A percentile compares a stretch with the other conserved stretches of the same genome.
phyloP scores from a whole-genome alignment of 2,113 vertebrate genomes.

The Ptyas mucosa region DNA sequence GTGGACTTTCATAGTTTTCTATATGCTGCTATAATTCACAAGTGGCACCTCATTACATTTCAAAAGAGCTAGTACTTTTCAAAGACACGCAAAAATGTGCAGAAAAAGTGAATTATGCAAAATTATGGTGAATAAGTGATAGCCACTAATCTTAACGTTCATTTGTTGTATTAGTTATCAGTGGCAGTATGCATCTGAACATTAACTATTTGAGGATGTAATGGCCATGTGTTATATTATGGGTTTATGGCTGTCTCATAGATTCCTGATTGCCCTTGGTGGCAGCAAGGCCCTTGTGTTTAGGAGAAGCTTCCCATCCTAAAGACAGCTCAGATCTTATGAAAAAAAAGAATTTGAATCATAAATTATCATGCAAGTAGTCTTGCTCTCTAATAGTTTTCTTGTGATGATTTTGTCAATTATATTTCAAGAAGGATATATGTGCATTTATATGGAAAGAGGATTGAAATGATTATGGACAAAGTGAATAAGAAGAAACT shows the following conservation, averaged over 20 bases:
- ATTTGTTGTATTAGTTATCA: neutral
- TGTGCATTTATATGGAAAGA: neutral
- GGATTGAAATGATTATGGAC: neutral
- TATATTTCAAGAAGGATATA: neutral
- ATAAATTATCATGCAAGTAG: neutral
- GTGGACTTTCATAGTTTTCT: neutral
- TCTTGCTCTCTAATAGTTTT: neutral
- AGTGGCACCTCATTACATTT: neutral
- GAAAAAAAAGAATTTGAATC: neutral
- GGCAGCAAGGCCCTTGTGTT: neutral
- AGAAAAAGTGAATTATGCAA: neutral
- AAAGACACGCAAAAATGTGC: neutral
- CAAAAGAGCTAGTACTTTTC: neutral
- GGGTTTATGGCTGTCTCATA: neutral
- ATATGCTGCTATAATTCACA: neutral
- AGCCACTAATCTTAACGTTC: neutral
- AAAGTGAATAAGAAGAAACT: neutral
- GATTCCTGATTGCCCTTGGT: neutral
- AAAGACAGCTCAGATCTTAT: neutral
- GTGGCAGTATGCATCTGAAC: neutral
- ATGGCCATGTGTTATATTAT: neutral
- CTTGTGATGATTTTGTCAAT: neutral
- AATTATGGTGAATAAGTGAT: neutral
- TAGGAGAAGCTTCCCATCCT: neutral
- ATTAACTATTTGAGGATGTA: neutral